A percentile compares a stretch with the other conserved stretches of the same genome.
Evolutionary conservation across 2,113 vertebrate genomes (phyloP).

Genomic region (Symphodus melops): DNA sequence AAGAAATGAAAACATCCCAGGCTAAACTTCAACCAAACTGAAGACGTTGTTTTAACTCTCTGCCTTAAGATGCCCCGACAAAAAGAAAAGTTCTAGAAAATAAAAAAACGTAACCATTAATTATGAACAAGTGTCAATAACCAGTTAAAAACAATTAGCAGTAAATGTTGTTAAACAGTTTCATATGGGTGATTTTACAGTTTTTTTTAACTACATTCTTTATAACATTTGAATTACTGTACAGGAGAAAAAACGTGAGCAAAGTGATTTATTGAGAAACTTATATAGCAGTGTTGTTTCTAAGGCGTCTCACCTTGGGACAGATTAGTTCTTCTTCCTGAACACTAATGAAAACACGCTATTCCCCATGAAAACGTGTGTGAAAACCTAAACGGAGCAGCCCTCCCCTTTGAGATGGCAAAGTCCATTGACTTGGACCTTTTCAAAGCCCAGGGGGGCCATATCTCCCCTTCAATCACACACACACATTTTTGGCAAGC

Average conservation of each 20-base stretch:
- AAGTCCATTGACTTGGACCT: slow-evolving; percentile 73
- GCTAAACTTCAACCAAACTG: no score
- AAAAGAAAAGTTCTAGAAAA: background rate
- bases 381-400: slow-evolving; percentile 56
- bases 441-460: slow-evolving; percentile 70
- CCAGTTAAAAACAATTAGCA: background rate
- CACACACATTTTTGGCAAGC: slow-evolving; percentile 73
- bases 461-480: slow-evolving; percentile 78
- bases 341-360: slow-evolving; percentile 37
- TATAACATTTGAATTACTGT: background rate
- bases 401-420: slow-evolving; percentile 69
- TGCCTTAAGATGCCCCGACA: background rate
- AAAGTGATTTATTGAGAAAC: background rate
- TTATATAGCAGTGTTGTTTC: slow-evolving; percentile 1
- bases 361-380: slow-evolving; percentile 56
- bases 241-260: background rate
- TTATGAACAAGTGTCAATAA: no score
- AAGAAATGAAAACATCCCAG: background rate
- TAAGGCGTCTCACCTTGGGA: slow-evolving; percentile 13
- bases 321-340: slow-evolving; percentile 29
- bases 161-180: background rate
- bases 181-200: background rate
- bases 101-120: background rate
- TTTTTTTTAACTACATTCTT: background rate
- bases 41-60: background rate